Percentiles rank a stretch among this genome's conserved stretches.
Conservation (phyloP, 2,888 invertebrate species). For the Ditula angustiorana region DNA sequence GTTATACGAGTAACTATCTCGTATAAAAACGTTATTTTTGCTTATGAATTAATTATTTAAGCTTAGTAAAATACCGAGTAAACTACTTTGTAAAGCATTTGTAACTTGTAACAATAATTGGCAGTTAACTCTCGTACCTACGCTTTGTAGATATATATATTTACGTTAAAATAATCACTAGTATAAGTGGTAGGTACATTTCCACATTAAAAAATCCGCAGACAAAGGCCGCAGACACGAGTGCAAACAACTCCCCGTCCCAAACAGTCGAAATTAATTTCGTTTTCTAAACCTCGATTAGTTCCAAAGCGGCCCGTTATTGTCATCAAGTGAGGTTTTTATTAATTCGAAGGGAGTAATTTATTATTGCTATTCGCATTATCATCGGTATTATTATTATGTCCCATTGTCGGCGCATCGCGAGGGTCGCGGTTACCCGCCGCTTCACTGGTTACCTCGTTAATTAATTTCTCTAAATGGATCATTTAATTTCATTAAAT, state of each 20-base stretch:
- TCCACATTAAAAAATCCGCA: conserved; percentile 11
- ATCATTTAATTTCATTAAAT: conserved; percentile 86
- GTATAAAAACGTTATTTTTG: not conserved
- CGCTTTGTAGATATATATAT: too few species aligned
- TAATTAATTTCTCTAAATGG: conserved; percentile 85
- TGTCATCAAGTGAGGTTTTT: conserved; percentile 81
- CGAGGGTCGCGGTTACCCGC: conserved; percentile 65
- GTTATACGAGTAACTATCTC: not conserved
- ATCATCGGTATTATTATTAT: conserved; percentile 73
- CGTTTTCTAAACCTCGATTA: conserved; percentile 72
- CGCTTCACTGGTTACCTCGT: conserved; percentile 81
- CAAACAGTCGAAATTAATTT: conserved; percentile 68
- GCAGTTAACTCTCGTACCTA: too few species aligned
- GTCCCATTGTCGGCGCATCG: conserved; percentile 57
- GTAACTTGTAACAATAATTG: too few species aligned
- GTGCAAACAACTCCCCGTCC: conserved; percentile 54
- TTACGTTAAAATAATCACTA: not conserved
- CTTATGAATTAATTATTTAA: not conserved
- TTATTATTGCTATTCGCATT: conserved; percentile 69
- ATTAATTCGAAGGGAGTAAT: conserved; percentile 78
- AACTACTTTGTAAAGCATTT: too few species aligned
- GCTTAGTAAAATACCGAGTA: too few species aligned
- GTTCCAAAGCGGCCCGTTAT: conserved; percentile 77
- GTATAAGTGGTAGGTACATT: not conserved
- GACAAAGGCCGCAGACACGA: conserved; percentile 20